Percentiles rank a stretch among this genome's conserved stretches.
Conservation (phyloP, 2,888 invertebrate species). For the Nomada goodeniana region DNA sequence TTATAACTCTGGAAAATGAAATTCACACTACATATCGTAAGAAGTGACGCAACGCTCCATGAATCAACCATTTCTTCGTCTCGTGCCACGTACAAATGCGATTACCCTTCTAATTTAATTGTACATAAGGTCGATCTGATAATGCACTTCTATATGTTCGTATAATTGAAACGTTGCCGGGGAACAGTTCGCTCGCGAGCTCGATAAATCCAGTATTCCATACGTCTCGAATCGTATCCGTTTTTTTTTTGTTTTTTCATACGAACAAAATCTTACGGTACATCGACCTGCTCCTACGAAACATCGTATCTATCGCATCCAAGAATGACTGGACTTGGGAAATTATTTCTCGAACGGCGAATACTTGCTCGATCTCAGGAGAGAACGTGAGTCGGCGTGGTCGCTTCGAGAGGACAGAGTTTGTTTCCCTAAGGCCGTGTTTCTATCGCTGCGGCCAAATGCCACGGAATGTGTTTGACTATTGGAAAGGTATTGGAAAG, state of each 20-base stretch:
- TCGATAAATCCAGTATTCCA: conserved; percentile 17
- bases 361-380: not conserved
- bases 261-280: not conserved
- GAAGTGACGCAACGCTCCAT: not conserved
- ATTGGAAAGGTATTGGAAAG: conserved; percentile 16
- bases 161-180: conserved; percentile 20
- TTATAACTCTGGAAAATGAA: not conserved
- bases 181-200: conserved; percentile 5
- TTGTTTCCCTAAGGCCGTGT: conserved; percentile 12
- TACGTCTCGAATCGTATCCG: no score
- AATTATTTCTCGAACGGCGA: not conserved
- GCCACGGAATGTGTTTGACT: conserved; percentile 3
- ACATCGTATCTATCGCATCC: not conserved
- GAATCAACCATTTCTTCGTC: conserved; percentile 2
- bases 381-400: not conserved
- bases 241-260: not conserved
- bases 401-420: not conserved
- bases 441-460: conserved; percentile 13
- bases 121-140: conserved; percentile 25
- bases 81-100: not conserved
- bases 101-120: conserved; percentile 37
- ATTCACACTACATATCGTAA: not conserved
- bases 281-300: not conserved
- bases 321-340: not conserved
- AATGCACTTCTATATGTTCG: conserved; percentile 12